Base-by-base conservation (phyloP, 2,113 vertebrate genomes). In the Redunca redunca region DNA sequence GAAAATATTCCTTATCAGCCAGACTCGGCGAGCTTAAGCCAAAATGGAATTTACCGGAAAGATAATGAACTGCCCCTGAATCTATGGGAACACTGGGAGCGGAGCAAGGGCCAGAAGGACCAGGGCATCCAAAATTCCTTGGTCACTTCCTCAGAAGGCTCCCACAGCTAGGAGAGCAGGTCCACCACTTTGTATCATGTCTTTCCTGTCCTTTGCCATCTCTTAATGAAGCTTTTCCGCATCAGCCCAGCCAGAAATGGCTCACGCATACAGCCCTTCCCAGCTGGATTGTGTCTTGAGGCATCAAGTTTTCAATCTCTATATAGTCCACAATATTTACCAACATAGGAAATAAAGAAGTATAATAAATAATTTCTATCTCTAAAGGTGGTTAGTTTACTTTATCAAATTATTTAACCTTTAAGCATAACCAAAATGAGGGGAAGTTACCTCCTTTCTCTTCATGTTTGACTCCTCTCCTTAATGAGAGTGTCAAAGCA, bases 141-240 rank as follows among this genome's bases (percentile, higher is more conserved):
- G 53, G 23, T 53, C 40, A 4, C 33, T 15, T 26, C 36, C n/a
- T 10, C 26, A 2, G 28, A 77, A 11, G 48, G 14, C 62, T 67
- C 46, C 52, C 58, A 4, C 0, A 0, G 26, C 13, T 55, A 80
- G 48, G 36, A 67, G 33, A 3, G 82, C 3, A 67, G 2, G 53
- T 30, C 30, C 3, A 2, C 6, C 1, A 2, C 14, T 25, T 14
- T 6, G 43, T 30, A 16, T 13, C 0, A 1, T 16, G 50, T 4
- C 23, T 55, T 57, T 11, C 30, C 67, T 52, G 23, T 25, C 28
- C 62, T 84, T 82, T 46, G 6, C 30, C 82, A 60, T 33, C 23
- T 30, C 21, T 46, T 62, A 48, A 7, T 11, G 2, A n/a, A 83
- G 36, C 14, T 7, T 84, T 43, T 53, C 40, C 25, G 7, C 7